A percentile compares a stretch with the other conserved stretches of the same genome.
Conservation (phyloP, 2,888 invertebrate species). For the Rhingia rostrata region DNA sequence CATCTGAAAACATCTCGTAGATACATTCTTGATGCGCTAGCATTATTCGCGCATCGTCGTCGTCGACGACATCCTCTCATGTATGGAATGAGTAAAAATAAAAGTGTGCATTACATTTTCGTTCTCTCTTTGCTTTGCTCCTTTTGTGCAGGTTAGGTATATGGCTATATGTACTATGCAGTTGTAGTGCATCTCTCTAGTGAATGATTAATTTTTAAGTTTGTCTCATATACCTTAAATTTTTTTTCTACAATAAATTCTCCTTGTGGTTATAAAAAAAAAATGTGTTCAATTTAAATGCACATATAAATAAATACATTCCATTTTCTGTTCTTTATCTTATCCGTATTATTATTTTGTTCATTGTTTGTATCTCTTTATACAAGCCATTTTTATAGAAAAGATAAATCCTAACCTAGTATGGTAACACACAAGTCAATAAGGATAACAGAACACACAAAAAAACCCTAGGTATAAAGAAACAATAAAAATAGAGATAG, state of each 20-base stretch:
- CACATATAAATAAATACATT: conserved; percentile 61
- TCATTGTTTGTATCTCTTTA: not conserved
- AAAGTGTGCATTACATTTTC: conserved; percentile 37
- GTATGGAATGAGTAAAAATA: conserved; percentile 33
- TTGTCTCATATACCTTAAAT: conserved; percentile 20
- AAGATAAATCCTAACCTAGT: conserved; percentile 44
- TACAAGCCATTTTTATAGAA: conserved; percentile 40
- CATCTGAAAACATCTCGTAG: conserved; percentile 14
- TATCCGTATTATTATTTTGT: conserved; percentile 14
- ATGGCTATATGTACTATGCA: not conserved
- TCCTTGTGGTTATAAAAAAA: conserved; percentile 71
- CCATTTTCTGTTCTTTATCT: conserved; percentile 20
- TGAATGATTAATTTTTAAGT: conserved; percentile 69
- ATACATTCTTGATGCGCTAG: conserved; percentile 38
- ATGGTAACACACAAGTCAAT: conserved; percentile 55
- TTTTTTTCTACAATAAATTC: conserved; percentile 61
- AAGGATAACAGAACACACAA: conserved; percentile 59
- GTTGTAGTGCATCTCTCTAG: conserved; percentile 45
- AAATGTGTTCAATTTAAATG: conserved; percentile 72
- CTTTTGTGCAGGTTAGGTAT: conserved; percentile 7
- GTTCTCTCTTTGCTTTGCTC: conserved; percentile 18
- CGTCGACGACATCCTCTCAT: not conserved
- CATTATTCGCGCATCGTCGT: conserved; percentile 55
- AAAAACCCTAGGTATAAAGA: conserved; percentile 21
- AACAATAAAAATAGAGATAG: conserved; percentile 60